Evolutionary conservation across 2,797 vertebrate species (phyloP), one percentile per base, ranked within the genome.

Genomic region (Gallinago stenura): DNA sequence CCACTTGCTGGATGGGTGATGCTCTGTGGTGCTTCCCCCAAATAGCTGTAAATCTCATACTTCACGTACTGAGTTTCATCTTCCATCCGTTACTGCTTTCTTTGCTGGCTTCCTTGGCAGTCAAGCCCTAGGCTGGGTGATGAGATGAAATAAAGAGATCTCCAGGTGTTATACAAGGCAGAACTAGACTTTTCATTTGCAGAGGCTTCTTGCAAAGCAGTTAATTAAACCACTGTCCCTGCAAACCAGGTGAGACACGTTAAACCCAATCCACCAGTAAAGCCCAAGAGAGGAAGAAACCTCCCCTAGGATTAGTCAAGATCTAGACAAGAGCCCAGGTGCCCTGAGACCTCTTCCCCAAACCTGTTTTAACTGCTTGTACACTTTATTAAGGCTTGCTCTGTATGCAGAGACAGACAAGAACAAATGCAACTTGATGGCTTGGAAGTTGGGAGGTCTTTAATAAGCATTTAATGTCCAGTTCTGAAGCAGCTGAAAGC

Each of bases 131-230:
- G 46, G 9, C 58, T 72, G 85, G 80, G 88, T 69, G 91, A 84
- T 53, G 89, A 93, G 91, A 83, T 66, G 73, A 89, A 90, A 82
- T 82, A 41, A 93, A 92, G 88, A 72, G 66, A 48, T 89, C 88
- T 87, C 31, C 68, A 85, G 88, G 91, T 89, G 89, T 46, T 87
- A 39, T 1, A 53, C 30, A 53, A 85, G 75, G 82, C 78, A 92
- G 87, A 65, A 68, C 71, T 8, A 64, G 90, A 41, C 64, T 73
- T 73, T 57, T 60, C 64, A 39, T 93, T 83, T 51, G 21, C n/a
- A 18, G 54, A 83, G 58, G 0, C 45, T 45, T 78, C 71, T 71
- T 72, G 58, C 70, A 73, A 84, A 89, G 87, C 51, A 70, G 58
- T 70, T 87, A 81, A 88, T 93, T 87, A 91, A 95, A 53, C 31